Evolutionary conservation across 2,888 invertebrate genomes (phyloP).

Genomic region (Cartodere bifasciata): DNA sequence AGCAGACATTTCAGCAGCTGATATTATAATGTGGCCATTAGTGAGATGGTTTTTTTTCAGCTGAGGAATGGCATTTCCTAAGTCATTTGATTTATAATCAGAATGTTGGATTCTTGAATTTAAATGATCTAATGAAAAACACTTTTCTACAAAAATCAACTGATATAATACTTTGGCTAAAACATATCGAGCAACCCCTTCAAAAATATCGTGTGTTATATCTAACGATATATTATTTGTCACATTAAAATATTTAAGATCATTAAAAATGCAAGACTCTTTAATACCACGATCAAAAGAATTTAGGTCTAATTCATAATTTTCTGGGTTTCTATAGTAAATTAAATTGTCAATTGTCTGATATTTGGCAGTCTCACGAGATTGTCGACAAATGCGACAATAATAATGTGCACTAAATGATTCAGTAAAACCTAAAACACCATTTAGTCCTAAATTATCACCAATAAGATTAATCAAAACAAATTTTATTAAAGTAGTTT

Average conservation of each 20-base stretch:
- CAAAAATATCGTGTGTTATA: slow-evolving; percentile 14
- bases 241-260: slow-evolving; percentile 11
- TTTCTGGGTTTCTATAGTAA: slow-evolving; percentile 5
- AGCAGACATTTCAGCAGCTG: slow-evolving; percentile 19
- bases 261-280: slow-evolving; percentile 9
- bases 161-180: slow-evolving; percentile 8
- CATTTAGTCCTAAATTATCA: slow-evolving; percentile 13
- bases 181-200: slow-evolving; percentile 12
- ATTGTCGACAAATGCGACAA: slow-evolving; percentile 14
- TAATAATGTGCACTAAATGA: slow-evolving; percentile 12
- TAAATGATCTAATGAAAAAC: slow-evolving; percentile 9
- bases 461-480: too few species aligned
- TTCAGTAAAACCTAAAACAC: slow-evolving; percentile 12
- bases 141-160: slow-evolving; percentile 7
- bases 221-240: slow-evolving; percentile 13
- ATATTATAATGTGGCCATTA: slow-evolving; percentile 12
- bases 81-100: slow-evolving; percentile 7
- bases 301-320: slow-evolving; percentile 10
- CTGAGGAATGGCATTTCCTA: too few species aligned
- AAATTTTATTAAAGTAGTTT: too few species aligned
- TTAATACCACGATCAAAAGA: slow-evolving; percentile 10
- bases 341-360: slow-evolving; percentile 1
- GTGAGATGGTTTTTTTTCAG: slow-evolving; percentile 7
- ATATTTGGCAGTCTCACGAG: not conserved
- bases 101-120: slow-evolving; percentile 3